Evolutionary conservation across 2,888 invertebrate genomes (phyloP).

Genomic region (Liopterus haemorrhoidalis): DNA sequence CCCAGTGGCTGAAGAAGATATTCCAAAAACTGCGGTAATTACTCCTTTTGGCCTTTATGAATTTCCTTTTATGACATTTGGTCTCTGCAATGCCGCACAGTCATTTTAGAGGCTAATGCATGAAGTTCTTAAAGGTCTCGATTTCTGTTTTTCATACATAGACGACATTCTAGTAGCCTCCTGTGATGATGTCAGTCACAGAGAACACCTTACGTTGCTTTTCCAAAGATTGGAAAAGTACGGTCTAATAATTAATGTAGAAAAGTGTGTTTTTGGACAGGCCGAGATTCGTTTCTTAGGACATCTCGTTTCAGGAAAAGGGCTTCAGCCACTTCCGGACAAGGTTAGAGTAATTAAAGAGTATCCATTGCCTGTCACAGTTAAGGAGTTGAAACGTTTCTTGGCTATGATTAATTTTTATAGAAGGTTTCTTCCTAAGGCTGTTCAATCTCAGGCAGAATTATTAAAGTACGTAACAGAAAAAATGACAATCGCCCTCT

Average conservation of each 20-base stretch:
- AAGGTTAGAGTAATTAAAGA: conserved; percentile 7
- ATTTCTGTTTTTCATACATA: conserved; percentile 33
- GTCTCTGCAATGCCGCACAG: conserved; percentile 38
- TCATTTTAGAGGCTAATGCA: conserved; percentile 39
- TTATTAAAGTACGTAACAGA: too few relatives aligned
- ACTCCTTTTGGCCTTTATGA: too few relatives aligned
- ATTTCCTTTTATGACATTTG: too few relatives aligned
- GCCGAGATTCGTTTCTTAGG: conserved; percentile 19
- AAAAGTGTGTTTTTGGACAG: conserved; percentile 19
- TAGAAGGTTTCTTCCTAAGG: too few relatives aligned
- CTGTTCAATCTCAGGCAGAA: too few relatives aligned
- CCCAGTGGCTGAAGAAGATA: too few relatives aligned
- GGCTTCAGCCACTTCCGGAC: conserved; percentile 15
- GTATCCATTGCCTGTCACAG: conserved; percentile 14
- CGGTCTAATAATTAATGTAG: conserved; percentile 28
- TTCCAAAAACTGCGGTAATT: too few relatives aligned
- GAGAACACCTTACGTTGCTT: conserved; percentile 27
- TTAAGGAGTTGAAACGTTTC: conserved; percentile 19
- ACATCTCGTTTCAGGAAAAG: conserved; percentile 16
- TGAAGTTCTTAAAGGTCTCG: conserved; percentile 27
- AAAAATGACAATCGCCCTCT: too few relatives aligned
- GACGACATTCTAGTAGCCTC: conserved; percentile 35
- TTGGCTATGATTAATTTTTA: conserved; percentile 23
- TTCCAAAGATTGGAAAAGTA: conserved; percentile 28
- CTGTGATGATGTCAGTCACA: conserved; percentile 22